Conservation (phyloP, 1,140 invertebrate genomes). For the Schlechtendalia chinensis region DNA sequence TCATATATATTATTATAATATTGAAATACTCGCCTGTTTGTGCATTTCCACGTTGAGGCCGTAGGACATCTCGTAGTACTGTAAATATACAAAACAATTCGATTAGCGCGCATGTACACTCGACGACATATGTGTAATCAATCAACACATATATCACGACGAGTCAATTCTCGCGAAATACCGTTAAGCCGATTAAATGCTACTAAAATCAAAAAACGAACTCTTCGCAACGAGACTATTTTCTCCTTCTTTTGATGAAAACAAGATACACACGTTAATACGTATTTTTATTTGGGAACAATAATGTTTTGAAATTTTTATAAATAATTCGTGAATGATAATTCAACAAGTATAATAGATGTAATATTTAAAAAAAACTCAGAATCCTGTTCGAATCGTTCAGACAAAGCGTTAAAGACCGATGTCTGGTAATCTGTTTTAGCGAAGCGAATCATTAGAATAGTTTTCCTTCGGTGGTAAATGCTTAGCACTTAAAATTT, state of each 20-base stretch:
- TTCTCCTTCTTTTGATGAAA: neutral
- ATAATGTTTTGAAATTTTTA: neutral
- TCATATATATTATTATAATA: neutral
- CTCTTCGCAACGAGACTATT: neutral
- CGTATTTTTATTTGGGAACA: neutral
- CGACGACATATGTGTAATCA: neutral
- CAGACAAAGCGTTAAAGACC: neutral
- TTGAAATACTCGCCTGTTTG: slow-evolving; percentile 81
- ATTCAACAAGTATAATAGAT: neutral
- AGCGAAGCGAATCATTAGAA: neutral
- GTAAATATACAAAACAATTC: slow-evolving; percentile 60
- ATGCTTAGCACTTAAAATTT: neutral
- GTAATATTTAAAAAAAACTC: neutral
- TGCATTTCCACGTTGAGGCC: slow-evolving; percentile 99
- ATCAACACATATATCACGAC: neutral
- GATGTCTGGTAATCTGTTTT: neutral
- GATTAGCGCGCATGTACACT: neutral
- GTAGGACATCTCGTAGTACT: slow-evolving; percentile 99
- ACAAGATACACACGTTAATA: neutral
- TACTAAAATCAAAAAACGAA: neutral
- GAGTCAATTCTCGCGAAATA: slow-evolving; percentile 8
- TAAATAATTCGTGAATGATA: neutral
- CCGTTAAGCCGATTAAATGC: neutral
- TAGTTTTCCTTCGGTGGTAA: neutral
- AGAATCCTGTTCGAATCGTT: too few species aligned